Conservation (phyloP, 2,797 vertebrate genomes). For the Xenops minutus region DNA sequence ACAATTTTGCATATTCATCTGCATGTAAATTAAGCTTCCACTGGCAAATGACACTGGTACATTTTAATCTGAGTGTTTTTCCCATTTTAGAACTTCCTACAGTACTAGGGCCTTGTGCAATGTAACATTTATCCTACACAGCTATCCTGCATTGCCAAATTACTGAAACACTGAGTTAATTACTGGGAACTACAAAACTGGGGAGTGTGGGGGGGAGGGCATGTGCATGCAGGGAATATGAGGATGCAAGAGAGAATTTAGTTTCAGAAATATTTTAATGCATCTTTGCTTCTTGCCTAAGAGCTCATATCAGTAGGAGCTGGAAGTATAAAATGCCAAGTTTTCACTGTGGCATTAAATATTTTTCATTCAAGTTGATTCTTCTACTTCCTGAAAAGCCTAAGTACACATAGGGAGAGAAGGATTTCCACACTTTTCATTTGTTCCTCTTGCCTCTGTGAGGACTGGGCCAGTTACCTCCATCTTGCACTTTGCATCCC, state of each 20-base stretch:
- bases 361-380: background rate
- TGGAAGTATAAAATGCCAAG: background rate
- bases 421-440: background rate
- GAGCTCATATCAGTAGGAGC: background rate
- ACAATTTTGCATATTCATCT: background rate
- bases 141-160: background rate
- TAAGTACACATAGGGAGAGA: rapidly evolving
- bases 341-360: background rate
- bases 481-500: rapidly evolving
- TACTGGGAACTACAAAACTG: background rate
- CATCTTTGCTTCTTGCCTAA: background rate
- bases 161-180: background rate
- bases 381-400: background rate
- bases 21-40: background rate
- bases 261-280: background rate
- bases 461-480: background rate
- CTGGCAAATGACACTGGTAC: background rate
- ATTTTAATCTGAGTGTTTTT: background rate
- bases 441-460: background rate
- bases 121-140: background rate
- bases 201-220: too few species aligned
- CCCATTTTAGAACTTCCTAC: background rate
- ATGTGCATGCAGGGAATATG: background rate
- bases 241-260: background rate
- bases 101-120: background rate